These are phyloP conservation scores for Argentina silus DNA, from an alignment of 2,797 vertebrate genomes.

Conservation along the genomic window DNA sequence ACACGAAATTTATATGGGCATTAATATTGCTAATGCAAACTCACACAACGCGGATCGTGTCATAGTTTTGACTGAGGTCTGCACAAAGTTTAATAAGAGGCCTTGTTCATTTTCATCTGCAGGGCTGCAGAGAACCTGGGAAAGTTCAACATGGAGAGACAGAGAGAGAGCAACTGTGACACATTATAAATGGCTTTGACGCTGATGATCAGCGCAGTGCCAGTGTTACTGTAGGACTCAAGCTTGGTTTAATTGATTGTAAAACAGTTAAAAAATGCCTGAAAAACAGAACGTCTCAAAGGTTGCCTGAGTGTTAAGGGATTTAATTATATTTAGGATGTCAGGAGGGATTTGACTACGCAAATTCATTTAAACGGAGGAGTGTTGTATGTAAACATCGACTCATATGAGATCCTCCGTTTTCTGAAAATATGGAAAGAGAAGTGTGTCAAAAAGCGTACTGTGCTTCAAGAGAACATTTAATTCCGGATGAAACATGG, in stretches of 20 bases:
- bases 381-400: slow-evolving; percentile 68
- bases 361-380: slow-evolving; percentile 69
- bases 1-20: slow-evolving; percentile 79
- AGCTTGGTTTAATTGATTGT: slow-evolving; percentile 73
- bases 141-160: slow-evolving; percentile 52
- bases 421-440: slow-evolving; percentile 46
- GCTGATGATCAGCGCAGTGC: slow-evolving; percentile 63
- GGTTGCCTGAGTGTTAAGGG: slow-evolving; percentile 61
- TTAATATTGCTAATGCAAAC: slow-evolving; percentile 83
- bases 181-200: slow-evolving; percentile 53
- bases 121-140: slow-evolving; percentile 40
- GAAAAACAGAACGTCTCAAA: slow-evolving; percentile 64
- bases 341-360: slow-evolving; percentile 66
- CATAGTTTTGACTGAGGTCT: slow-evolving; percentile 72
- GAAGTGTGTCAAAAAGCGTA: slow-evolving; percentile 33
- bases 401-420: slow-evolving; percentile 7
- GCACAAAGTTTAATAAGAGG: slow-evolving; percentile 74
- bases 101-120: slow-evolving; percentile 11
- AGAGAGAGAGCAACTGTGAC: slow-evolving; percentile 17
- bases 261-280: slow-evolving; percentile 71
- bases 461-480: background rate
- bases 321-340: slow-evolving; percentile 75
- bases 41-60: slow-evolving; percentile 49
- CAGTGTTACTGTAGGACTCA: slow-evolving; percentile 34
- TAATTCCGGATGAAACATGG: background rate